Evolutionary conservation across 92 coral and sea anemone genomes (phyloP), one percentile per base, ranked within the genome.

Genomic region (Zoanthus sansibaricus): DNA sequence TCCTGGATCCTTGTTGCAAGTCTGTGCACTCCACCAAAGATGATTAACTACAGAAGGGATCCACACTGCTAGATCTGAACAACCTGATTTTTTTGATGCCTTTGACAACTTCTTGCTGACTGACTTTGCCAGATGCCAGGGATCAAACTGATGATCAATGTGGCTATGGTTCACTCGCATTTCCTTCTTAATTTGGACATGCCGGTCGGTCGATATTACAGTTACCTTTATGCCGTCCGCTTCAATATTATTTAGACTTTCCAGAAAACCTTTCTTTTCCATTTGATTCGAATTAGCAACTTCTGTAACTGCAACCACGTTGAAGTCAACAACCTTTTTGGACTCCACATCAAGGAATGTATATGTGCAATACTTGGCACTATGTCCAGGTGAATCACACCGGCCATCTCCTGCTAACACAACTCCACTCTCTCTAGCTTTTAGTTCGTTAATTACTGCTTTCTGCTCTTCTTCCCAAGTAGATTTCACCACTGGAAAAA

Each of bases 111-210:
- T 73, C 54, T 84, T 84, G 46, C 71, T 52, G 55, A 73, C 72
- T 18, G 88, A 56, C 82, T 54, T 84, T 4, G 79, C 82, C 71
- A 84, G n/a, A 48, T 73, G 88, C 88, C 88, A 37, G 10, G 82
- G 88, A 14, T 73, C 79, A 51, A 84, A 84, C 52, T 77, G 66
- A 54, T 84, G 80, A 25, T 58, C 62, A 5, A 48, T 83, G 15
- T 46, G 68, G 10, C 44, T n/a, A 17, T 66, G 58, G 75, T 83
- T 48, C 13, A 14, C 70, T 58, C 32, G 44, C 71, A 83, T 77
- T 17, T 77, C 83, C 44, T 77, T 73, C 30, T 44, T 44, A 12
- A 73, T 73, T 42, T 45, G 58, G 9, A 55, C 20, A 48, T 73
- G 77, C 47, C 77, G 9, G 14, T 73, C 77, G 3, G 77, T 73